These are phyloP conservation scores for Leptinotarsa rubiginosa DNA, from an alignment of 2,888 invertebrate species.

Conservation along the genomic window DNA sequence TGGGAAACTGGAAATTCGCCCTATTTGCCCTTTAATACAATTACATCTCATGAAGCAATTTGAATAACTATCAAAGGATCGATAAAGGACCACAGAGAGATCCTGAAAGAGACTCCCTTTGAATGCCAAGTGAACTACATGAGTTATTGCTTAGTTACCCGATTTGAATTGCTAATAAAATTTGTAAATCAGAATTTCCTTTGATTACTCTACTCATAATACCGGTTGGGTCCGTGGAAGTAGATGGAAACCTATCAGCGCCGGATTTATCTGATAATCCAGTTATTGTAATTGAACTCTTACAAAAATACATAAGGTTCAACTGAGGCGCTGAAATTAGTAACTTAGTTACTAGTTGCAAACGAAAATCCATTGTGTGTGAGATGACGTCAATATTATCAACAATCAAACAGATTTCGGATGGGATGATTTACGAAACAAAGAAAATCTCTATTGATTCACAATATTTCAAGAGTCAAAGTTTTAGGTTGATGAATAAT, in stretches of 20 bases:
- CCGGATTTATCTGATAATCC: background rate
- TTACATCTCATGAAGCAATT: conserved; percentile 47
- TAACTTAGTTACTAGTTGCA: too few species aligned
- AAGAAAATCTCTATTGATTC: too few species aligned
- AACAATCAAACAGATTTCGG: too few species aligned
- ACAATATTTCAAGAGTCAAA: too few species aligned
- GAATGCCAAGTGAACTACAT: conserved; percentile 58
- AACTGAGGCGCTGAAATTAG: too few species aligned
- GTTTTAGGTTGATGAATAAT: too few species aligned
- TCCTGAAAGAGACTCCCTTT: conserved; percentile 46
- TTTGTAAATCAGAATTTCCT: conserved; percentile 58
- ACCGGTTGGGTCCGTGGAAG: conserved; percentile 4
- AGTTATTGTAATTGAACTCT: background rate
- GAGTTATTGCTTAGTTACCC: conserved; percentile 58
- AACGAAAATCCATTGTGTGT: too few species aligned
- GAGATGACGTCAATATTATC: too few species aligned
- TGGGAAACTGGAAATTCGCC: background rate
- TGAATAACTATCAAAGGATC: conserved; percentile 51
- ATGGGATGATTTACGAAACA: too few species aligned
- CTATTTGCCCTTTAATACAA: conserved; percentile 35
- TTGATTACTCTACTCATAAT: conserved; percentile 50
- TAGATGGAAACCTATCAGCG: conserved; percentile 6
- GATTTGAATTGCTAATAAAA: conserved; percentile 62
- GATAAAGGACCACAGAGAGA: conserved; percentile 47
- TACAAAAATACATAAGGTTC: too few species aligned